A percentile compares a stretch with the other conserved stretches of the same genome.
Conservation (phyloP, 2,888 invertebrate species). For the Lypha dubia region DNA sequence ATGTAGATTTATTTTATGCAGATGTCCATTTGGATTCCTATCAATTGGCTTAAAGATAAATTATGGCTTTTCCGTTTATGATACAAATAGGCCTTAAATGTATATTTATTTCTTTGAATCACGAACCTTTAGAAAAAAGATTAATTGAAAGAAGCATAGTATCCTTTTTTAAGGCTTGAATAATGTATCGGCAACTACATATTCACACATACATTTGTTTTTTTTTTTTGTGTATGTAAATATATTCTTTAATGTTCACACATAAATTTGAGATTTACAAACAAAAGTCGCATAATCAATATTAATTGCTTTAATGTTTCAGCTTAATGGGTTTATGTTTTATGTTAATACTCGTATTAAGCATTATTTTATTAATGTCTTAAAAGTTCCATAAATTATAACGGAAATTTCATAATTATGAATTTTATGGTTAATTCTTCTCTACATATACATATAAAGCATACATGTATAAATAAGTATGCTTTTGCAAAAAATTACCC, state of each 20-base stretch:
- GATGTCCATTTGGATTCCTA: too few relatives aligned
- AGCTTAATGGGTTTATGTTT: conserved; percentile 23
- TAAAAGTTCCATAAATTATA: background rate
- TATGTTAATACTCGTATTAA: conserved; percentile 15
- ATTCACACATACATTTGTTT: too few relatives aligned
- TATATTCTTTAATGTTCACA: background rate
- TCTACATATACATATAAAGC: background rate
- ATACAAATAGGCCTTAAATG: too few relatives aligned
- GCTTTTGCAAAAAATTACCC: background rate
- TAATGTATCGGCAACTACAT: too few relatives aligned
- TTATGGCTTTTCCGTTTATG: too few relatives aligned
- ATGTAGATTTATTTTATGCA: too few relatives aligned
- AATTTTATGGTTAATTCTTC: background rate
- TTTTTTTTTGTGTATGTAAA: background rate
- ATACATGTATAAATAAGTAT: too few relatives aligned
- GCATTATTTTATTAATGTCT: background rate
- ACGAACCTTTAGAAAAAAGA: too few relatives aligned
- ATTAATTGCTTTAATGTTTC: conserved; percentile 16
- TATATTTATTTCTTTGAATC: too few relatives aligned
- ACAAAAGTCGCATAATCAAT: conserved; percentile 13
- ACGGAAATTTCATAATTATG: background rate
- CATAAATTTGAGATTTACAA: background rate
- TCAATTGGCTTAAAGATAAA: too few relatives aligned
- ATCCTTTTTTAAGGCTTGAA: too few relatives aligned
- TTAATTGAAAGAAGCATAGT: too few relatives aligned